Percentiles rank a stretch among this genome's conserved stretches.
Evolutionary conservation across 2,888 invertebrate species (phyloP).

Genomic region (Agrochola circellaris): DNA sequence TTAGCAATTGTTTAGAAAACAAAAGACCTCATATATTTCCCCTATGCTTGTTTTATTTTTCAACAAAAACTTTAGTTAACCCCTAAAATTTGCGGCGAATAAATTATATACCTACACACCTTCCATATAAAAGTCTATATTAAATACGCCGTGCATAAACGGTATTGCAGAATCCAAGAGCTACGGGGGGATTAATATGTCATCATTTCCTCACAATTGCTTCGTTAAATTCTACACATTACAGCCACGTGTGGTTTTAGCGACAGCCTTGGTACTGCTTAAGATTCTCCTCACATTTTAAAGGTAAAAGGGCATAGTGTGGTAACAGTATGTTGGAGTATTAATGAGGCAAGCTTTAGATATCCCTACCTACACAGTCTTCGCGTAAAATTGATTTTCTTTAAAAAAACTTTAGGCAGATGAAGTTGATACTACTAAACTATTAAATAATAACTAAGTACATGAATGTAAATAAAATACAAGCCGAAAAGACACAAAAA

Average conservation of each 20-base stretch:
- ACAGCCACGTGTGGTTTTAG: slow-evolving; percentile 31
- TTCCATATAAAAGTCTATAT: neutral
- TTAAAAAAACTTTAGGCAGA: neutral
- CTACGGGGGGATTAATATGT: slow-evolving; percentile 31
- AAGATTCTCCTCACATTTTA: slow-evolving; percentile 19
- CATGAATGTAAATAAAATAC: neutral
- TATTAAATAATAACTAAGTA: too few species aligned
- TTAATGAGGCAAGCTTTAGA: slow-evolving; percentile 1
- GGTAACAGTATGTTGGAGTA: slow-evolving; percentile 2
- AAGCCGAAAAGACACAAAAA: neutral
- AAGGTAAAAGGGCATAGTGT: slow-evolving; percentile 36
- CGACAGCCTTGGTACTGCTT: slow-evolving; percentile 40
- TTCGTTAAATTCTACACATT: slow-evolving; percentile 43
- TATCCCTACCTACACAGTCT: neutral
- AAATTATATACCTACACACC: neutral
- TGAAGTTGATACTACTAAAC: too few species aligned
- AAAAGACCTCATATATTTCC: neutral
- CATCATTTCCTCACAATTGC: slow-evolving; percentile 47
- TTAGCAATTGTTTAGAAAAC: neutral
- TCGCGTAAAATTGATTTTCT: neutral
- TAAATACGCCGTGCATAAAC: neutral
- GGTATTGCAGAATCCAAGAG: slow-evolving; percentile 26
- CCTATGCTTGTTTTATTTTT: neutral
- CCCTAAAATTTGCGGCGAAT: neutral
- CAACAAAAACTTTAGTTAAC: neutral